Evolutionary conservation across 2,888 invertebrate genomes (phyloP).

Genomic region (Alentia gelatinosa): DNA sequence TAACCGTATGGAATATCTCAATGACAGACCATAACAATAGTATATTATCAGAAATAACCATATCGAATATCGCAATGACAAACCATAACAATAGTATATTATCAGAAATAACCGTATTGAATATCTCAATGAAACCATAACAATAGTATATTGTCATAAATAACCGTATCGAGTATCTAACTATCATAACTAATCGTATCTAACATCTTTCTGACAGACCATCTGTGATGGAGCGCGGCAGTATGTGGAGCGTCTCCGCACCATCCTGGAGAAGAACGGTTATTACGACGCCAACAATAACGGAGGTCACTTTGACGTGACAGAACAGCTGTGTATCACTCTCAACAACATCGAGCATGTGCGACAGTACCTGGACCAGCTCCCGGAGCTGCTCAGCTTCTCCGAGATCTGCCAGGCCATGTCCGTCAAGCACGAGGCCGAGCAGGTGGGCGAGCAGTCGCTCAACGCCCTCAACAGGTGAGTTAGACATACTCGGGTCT

Average conservation of each 20-base stretch:
- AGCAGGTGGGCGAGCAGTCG: constrained; percentile 69
- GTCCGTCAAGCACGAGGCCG: constrained; percentile 70
- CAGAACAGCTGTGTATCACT: constrained; percentile 78
- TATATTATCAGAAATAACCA: too few species aligned
- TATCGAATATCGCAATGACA: too few species aligned
- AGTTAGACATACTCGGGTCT: too few species aligned
- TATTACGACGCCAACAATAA: constrained; percentile 73
- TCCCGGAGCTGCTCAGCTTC: constrained; percentile 73
- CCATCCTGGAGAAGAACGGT: constrained; percentile 75
- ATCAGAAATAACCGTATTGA: too few species aligned
- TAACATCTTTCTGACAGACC: constrained; percentile 66
- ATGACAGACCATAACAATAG: too few species aligned
- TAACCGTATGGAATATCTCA: too few species aligned
- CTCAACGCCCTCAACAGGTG: constrained; percentile 66
- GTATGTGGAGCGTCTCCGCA: constrained; percentile 74
- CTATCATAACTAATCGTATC: neutral
- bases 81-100: too few species aligned
- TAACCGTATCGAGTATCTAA: too few species aligned
- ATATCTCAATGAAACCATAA: too few species aligned
- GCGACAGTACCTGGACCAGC: constrained; percentile 71
- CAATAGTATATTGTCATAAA: too few species aligned
- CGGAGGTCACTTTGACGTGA: constrained; percentile 76
- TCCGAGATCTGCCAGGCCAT: constrained; percentile 67
- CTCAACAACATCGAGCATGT: constrained; percentile 79
- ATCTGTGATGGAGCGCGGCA: constrained; percentile 77